Evolutionary conservation across 2,797 vertebrate genomes (phyloP).

Genomic region (Erithacus rubecula): DNA sequence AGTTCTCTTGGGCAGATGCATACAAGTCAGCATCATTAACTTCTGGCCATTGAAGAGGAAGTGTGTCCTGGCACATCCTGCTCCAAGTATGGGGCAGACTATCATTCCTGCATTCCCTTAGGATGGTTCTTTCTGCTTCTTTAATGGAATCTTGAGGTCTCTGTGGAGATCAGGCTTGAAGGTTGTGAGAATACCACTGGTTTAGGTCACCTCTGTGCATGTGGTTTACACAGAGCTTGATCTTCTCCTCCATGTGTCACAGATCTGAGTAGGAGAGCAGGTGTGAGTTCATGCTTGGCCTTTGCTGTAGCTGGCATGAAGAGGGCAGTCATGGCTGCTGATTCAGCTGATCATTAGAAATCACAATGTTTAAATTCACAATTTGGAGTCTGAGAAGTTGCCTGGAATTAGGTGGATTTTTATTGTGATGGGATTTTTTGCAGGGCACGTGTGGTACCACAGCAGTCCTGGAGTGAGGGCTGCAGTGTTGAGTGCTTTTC

Average conservation of each 20-base stretch:
- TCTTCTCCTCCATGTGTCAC: not conserved
- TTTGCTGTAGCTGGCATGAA: not conserved
- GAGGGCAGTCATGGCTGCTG: not conserved
- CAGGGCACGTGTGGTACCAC: not conserved
- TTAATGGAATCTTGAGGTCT: not conserved
- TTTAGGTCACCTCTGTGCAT: not conserved
- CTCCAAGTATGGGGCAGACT: not conserved
- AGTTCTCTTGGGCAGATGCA: not conserved
- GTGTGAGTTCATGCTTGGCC: not conserved
- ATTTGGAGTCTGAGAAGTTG: not conserved
- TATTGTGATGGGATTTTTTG: not conserved
- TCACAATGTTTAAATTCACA: not conserved
- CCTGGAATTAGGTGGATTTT: not conserved
- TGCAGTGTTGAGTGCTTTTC: not conserved
- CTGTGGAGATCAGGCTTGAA: not conserved
- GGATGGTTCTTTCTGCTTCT: not conserved
- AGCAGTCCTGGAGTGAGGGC: not conserved
- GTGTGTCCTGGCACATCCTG: not conserved
- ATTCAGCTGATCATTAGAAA: not conserved
- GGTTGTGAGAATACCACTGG: not conserved
- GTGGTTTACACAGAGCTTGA: not conserved
- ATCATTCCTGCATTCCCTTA: not conserved
- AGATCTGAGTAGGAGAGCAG: not conserved
- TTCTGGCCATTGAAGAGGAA: not conserved
- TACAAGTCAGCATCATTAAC: not conserved